Conservation (phyloP, 1,140 invertebrate species). For the Zaprionus africanus region DNA sequence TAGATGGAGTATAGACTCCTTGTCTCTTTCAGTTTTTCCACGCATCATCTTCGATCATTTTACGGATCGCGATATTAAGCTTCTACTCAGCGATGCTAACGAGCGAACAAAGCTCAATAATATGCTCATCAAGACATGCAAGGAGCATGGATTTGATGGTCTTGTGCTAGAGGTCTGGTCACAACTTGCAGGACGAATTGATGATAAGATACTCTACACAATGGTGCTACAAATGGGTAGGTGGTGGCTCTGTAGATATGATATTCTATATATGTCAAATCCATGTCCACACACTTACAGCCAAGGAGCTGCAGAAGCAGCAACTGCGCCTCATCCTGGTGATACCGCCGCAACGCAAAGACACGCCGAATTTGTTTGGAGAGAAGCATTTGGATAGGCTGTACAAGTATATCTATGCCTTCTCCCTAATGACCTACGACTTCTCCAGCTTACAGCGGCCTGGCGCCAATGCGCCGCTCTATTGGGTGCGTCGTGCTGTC, state of each 20-base stretch:
- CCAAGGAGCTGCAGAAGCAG: slow-evolving; percentile 70
- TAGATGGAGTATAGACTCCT: background rate
- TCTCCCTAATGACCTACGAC: slow-evolving; percentile 98
- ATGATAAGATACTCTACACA: slow-evolving; percentile 87
- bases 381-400: slow-evolving; percentile 91
- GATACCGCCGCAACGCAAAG: slow-evolving; percentile 91
- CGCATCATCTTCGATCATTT: slow-evolving; percentile 94
- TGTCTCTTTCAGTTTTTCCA: slow-evolving; percentile 88
- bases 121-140: slow-evolving; percentile 87
- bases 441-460: slow-evolving; percentile 93
- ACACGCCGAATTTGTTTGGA: slow-evolving; percentile 89
- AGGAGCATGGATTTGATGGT: slow-evolving; percentile 92
- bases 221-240: slow-evolving; percentile 88
- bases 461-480: slow-evolving; percentile 94
- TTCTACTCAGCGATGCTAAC: slow-evolving; percentile 87
- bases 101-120: slow-evolving; percentile 87
- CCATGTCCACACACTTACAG: slow-evolving; percentile 27
- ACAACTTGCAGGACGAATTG: slow-evolving; percentile 89
- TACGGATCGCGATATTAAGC: slow-evolving; percentile 88
- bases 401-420: slow-evolving; percentile 90
- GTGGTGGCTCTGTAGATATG: slow-evolving; percentile 18
- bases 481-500: slow-evolving; percentile 93
- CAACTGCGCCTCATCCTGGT: slow-evolving; percentile 90
- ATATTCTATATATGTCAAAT: background rate
- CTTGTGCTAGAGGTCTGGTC: slow-evolving; percentile 95